Conservation (phyloP, 2,888 invertebrate species). For the Lymantria dispar region DNA sequence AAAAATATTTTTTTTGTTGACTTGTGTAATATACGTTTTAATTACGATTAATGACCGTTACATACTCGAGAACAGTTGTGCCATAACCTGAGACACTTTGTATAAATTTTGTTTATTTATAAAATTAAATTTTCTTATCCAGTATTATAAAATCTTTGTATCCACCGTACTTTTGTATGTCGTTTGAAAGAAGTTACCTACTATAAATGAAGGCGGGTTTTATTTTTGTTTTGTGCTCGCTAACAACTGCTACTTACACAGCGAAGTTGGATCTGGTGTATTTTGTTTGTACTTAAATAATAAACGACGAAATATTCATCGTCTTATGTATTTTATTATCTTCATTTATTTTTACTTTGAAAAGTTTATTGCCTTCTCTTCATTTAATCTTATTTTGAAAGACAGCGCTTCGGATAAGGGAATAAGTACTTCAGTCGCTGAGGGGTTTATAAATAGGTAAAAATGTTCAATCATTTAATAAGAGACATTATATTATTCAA, state of each 20-base stretch:
- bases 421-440: too few species aligned
- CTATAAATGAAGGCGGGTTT: conserved; percentile 35
- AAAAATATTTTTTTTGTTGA: too few species aligned
- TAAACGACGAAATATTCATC: conserved; percentile 25
- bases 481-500: too few species aligned
- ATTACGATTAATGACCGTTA: too few species aligned
- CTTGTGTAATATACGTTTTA: too few species aligned
- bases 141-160: conserved; percentile 5
- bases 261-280: conserved; percentile 18
- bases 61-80: too few species aligned
- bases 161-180: conserved; percentile 28
- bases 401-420: too few species aligned
- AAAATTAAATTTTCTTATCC: conserved; percentile 16
- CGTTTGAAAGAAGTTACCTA: conserved; percentile 38
- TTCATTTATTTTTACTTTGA: conserved; percentile 3
- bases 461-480: too few species aligned
- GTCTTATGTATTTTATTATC: conserved; percentile 9
- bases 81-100: too few species aligned
- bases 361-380: neutral
- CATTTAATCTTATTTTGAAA: too few species aligned
- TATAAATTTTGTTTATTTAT: too few species aligned
- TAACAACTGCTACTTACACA: conserved; percentile 31
- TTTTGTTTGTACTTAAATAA: conserved; percentile 24
- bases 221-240: conserved; percentile 34
- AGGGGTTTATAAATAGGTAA: too few species aligned